Base-by-base conservation (phyloP, 2,888 invertebrate genomes). In the Zygogramma bicolorata region DNA sequence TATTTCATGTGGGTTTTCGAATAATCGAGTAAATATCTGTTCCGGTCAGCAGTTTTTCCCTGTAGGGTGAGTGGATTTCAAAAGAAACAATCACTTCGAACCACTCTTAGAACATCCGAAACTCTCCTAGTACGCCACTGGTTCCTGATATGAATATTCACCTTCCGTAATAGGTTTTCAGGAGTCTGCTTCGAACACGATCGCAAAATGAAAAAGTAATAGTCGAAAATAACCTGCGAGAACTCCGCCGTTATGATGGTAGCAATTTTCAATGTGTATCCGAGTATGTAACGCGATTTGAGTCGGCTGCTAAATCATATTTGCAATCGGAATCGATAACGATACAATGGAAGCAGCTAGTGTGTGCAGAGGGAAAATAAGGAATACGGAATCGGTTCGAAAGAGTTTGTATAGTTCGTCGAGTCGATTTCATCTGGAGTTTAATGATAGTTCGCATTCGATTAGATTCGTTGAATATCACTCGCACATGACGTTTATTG, bases 231-330 rank as follows among this genome's bases (percentile, higher is more conserved):
- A 53, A 53, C 69, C 59, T 61, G 62, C 62, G 70, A 65, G 70
- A 74, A 63, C 74, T 75, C 59, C n/a, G n/a, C 60, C 65, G 68
- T 58, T 74, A 70, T 65, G 77, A 74, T 77, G 74, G 81, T 78
- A 77, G 80, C 80, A 81, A 82, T 83, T 83, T 81, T 81, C 80
- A 76, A 79, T 79, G 80, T 81, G 79, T 80, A 82, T 73, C 76
- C 78, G 76, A 77, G 80, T 82, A 81, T 80, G 82, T 83, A 83
- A 84, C 80, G 68, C 79, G 82, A 84, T 84, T 82, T 81, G 78
- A 80, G 77, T 77, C 83, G 83, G 79, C 80, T 81, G 83, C 82
- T 81, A 84, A 84, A 83, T 83, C 82, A 82, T 82, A 83, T 83
- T 81, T 81, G 74, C 76, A 72, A 78, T 70, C 75, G 76, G 77